Conservation (phyloP, 2,113 vertebrate genomes). For the Brienomyrus brachyistius region DNA sequence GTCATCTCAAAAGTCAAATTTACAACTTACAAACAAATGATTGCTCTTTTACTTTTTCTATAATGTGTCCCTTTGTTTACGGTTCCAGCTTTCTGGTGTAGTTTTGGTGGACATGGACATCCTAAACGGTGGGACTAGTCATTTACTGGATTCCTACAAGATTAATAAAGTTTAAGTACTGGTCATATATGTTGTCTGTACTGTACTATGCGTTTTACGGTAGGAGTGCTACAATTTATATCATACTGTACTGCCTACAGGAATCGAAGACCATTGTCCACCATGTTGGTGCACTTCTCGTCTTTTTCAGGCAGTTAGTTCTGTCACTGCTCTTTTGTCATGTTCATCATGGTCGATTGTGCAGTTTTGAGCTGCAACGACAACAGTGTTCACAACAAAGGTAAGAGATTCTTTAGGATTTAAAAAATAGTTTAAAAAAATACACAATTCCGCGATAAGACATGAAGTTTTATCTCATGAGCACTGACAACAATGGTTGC, state of each 20-base stretch:
- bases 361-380: background rate
- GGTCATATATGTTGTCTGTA: background rate
- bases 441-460: background rate
- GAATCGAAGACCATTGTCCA: background rate
- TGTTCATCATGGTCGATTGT: background rate
- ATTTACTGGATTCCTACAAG: background rate
- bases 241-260: background rate
- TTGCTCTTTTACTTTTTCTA: no score
- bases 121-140: no score
- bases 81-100: no score
- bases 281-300: background rate
- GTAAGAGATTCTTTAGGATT: background rate
- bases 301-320: background rate
- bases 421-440: background rate
- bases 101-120: no score
- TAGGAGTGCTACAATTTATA: background rate
- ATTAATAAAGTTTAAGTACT: background rate
- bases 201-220: background rate
- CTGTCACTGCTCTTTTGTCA: background rate
- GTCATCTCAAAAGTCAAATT: no score
- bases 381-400: background rate
- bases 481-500: background rate
- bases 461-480: background rate
- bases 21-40: no score
- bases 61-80: no score